Conservation (phyloP, 2,113 vertebrate species). For the Charadrius vociferus region DNA sequence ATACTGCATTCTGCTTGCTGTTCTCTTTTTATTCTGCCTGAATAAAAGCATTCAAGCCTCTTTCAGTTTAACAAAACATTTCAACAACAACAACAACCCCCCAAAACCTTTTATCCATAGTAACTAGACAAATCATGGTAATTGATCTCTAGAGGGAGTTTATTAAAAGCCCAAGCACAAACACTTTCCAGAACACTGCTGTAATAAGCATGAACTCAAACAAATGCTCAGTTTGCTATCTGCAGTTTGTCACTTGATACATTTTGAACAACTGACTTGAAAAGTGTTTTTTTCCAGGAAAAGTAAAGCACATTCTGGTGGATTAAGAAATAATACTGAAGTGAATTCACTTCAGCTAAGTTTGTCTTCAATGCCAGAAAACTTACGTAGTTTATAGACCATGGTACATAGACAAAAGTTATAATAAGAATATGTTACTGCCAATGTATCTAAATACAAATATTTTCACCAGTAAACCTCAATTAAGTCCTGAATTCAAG, state of each 20-base stretch:
- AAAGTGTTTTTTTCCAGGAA: constrained; percentile 61
- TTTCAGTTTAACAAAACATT: constrained; percentile 56
- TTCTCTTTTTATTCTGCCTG: background rate
- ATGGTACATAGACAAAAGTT: background rate
- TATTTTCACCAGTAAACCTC: background rate
- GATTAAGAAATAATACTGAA: constrained; percentile 51
- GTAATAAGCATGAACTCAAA: constrained; percentile 71
- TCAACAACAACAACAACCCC: constrained; percentile 51
- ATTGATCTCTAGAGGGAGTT: constrained; percentile 76
- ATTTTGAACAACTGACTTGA: constrained; percentile 62
- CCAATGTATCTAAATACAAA: background rate
- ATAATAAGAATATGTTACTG: background rate
- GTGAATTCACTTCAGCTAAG: constrained; percentile 23
- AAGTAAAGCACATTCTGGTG: constrained; percentile 14
- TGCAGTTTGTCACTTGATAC: constrained; percentile 66
- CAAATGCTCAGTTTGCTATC: constrained; percentile 69
- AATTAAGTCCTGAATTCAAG: background rate
- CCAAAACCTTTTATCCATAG: constrained; percentile 59
- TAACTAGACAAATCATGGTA: constrained; percentile 73
- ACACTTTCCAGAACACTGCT: constrained; percentile 68
- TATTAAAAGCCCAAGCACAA: constrained; percentile 75
- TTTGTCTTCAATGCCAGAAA: constrained; percentile 21
- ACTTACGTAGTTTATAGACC: background rate
- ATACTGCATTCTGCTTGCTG: background rate
- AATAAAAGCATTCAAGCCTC: constrained; percentile 17